Percentiles rank a stretch among this genome's conserved stretches.
Conservation (phyloP, 1,140 invertebrate genomes). For the Drosophila tani region DNA sequence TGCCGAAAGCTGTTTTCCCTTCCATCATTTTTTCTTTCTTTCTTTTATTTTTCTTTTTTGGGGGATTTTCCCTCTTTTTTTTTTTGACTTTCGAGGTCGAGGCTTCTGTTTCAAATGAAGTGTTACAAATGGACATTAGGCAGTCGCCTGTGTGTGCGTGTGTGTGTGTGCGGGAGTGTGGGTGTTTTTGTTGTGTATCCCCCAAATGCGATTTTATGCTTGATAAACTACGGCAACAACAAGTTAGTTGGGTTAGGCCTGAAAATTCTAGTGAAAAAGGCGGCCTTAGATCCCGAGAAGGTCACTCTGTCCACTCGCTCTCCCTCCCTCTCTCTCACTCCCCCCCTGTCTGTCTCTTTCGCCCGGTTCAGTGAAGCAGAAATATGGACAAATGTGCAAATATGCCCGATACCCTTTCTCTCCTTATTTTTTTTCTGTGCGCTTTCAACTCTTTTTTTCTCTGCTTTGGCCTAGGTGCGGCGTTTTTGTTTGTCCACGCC, state of each 20-base stretch:
- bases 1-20: slow-evolving; percentile 38
- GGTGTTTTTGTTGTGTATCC: slow-evolving; percentile 30
- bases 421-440: slow-evolving; percentile 12
- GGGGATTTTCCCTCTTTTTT: slow-evolving; percentile 7
- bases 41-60: not conserved
- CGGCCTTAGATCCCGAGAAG: slow-evolving; percentile 17
- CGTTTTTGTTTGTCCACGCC: slow-evolving; percentile 69
- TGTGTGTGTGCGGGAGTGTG: slow-evolving; percentile 8
- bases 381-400: slow-evolving; percentile 82
- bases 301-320: slow-evolving; percentile 18
- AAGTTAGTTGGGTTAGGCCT: slow-evolving; percentile 57
- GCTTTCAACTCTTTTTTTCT: slow-evolving; percentile 25
- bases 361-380: slow-evolving; percentile 62
- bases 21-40: slow-evolving; percentile 16
- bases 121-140: slow-evolving; percentile 82
- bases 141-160: slow-evolving; percentile 7
- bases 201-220: slow-evolving; percentile 80
- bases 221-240: slow-evolving; percentile 79
- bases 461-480: slow-evolving; percentile 52
- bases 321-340: not conserved
- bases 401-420: slow-evolving; percentile 56
- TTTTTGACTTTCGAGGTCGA: slow-evolving; percentile 66
- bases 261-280: slow-evolving; percentile 36
- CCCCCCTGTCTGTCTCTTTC: slow-evolving; percentile 25
- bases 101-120: slow-evolving; percentile 80